Percentiles rank a stretch among this genome's conserved stretches.
These are phyloP conservation scores for Sigmodon hispidus DNA, from an alignment of 2,113 vertebrate genomes.

Conservation along the genomic window DNA sequence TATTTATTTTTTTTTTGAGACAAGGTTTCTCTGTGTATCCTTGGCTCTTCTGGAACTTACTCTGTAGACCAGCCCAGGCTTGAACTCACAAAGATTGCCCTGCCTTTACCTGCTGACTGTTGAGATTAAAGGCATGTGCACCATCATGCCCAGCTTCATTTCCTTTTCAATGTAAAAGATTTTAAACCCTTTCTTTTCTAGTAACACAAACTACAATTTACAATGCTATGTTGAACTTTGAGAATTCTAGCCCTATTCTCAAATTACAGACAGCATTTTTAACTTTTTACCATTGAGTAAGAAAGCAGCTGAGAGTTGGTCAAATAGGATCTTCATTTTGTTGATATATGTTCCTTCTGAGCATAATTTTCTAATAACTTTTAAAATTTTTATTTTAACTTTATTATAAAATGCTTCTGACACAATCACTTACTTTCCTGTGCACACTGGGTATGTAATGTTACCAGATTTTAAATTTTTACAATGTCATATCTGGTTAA, in stretches of 20 bases:
- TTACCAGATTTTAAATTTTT: not conserved
- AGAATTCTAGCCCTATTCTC: not conserved
- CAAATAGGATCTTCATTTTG: not conserved
- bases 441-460: too few relatives aligned
- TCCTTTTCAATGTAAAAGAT: not conserved
- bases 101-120: too few relatives aligned
- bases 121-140: too few relatives aligned
- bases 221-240: not conserved
- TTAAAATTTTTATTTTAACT: not conserved
- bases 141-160: too few relatives aligned
- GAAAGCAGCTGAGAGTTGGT: not conserved
- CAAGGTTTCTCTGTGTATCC: too few relatives aligned
- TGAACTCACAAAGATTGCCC: too few relatives aligned
- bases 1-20: too few relatives aligned
- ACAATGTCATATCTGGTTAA: not conserved
- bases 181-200: not conserved
- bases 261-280: not conserved
- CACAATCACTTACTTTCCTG: not conserved
- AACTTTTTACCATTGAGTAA: not conserved
- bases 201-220: not conserved
- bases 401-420: not conserved
- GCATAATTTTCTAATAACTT: not conserved
- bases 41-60: too few relatives aligned
- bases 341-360: too few relatives aligned
- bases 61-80: too few relatives aligned